Percentiles rank a stretch among this genome's conserved stretches.
These are phyloP conservation scores for Anguilla pacifica DNA, from an alignment of 2,797 vertebrate genomes.

Conservation along the genomic window DNA sequence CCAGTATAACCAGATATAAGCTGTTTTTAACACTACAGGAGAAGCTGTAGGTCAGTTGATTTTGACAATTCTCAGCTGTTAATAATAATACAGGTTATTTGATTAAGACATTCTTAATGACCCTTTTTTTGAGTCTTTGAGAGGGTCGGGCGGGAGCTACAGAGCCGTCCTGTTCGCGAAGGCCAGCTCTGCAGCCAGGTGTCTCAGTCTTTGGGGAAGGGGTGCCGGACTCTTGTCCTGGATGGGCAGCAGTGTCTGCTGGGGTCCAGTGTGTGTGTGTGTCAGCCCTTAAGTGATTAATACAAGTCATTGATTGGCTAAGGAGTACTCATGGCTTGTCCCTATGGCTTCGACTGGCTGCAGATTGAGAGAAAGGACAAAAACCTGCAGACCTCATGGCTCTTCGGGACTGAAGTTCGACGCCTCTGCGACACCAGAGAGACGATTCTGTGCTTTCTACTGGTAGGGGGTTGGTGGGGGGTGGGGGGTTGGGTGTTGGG, in stretches of 20 bases:
- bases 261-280: too few relatives aligned
- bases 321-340: too few relatives aligned
- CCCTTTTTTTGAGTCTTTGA: not conserved
- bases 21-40: constrained; percentile 63
- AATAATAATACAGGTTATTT: constrained; percentile 38
- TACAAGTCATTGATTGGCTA: too few relatives aligned
- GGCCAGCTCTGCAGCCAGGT: too few relatives aligned
- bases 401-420: not conserved
- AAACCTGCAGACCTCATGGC: not conserved
- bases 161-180: too few relatives aligned
- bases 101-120: not conserved
- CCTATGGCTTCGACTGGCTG: too few relatives aligned
- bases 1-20: constrained; percentile 67
- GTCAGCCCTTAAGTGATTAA: too few relatives aligned
- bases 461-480: not conserved
- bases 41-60: constrained; percentile 59
- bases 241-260: too few relatives aligned
- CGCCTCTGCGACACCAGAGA: not conserved
- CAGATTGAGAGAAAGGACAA: too few relatives aligned
- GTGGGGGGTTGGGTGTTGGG: not conserved
- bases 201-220: too few relatives aligned
- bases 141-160: not conserved
- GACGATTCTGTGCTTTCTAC: not conserved
- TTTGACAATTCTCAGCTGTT: constrained; percentile 52
- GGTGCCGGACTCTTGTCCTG: too few relatives aligned